phyloP scores from a whole-genome alignment of 2,888 invertebrate species.

The Rhaphigaster nebulosa region DNA sequence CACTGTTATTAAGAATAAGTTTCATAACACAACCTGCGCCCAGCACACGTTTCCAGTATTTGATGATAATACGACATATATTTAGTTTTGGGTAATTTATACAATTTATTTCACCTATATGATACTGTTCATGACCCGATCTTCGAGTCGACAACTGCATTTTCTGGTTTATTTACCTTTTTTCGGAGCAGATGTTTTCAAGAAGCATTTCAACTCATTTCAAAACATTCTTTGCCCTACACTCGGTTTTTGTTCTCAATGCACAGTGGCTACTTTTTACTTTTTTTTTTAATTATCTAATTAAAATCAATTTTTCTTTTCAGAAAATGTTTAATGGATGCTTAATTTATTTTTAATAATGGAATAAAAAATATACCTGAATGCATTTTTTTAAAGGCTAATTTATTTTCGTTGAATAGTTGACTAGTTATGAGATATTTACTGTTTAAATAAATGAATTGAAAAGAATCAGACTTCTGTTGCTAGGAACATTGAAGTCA shows the following conservation, averaged over 20 bases:
- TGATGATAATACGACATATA: not conserved
- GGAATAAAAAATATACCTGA: not conserved
- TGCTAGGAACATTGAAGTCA: not conserved
- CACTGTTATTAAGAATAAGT: not conserved
- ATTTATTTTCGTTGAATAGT: not conserved
- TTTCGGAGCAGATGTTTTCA: slow-evolving; percentile 11
- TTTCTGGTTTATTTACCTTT: not conserved
- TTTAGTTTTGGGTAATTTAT: not conserved
- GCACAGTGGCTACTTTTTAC: not conserved
- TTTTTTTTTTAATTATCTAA: not conserved
- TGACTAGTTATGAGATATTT: not conserved
- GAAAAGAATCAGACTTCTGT: not conserved
- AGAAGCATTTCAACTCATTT: slow-evolving; percentile 18
- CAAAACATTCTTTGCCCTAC: slow-evolving; percentile 8
- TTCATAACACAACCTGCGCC: not conserved
- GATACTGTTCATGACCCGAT: not conserved
- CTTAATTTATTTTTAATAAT: not conserved
- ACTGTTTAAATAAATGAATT: not conserved
- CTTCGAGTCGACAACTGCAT: not conserved
- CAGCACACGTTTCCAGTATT: not conserved
- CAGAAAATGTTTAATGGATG: not conserved
- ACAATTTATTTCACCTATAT: not conserved
- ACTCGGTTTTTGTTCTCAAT: not conserved
- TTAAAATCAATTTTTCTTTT: not conserved
- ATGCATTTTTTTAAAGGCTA: not conserved